These are phyloP conservation scores for Hypanus sabinus DNA, from an alignment of 2,113 vertebrate genomes.

Conservation along the genomic window DNA sequence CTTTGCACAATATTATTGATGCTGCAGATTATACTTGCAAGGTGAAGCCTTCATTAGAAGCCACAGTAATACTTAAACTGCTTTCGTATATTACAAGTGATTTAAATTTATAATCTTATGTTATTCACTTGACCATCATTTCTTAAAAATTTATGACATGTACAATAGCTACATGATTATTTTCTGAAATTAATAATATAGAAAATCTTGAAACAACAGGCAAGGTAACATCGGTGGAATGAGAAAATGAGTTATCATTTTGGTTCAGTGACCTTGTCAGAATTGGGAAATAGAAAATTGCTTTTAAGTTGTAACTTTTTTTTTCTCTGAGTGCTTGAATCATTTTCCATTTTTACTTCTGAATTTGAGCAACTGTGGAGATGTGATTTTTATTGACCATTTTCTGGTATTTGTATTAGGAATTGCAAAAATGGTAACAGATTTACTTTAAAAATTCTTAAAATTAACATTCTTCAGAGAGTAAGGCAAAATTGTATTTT, in stretches of 20 bases:
- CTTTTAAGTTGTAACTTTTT: too few relatives aligned
- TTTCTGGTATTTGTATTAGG: neutral
- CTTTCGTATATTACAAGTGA: slow-evolving; percentile 12
- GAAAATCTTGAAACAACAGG: too few relatives aligned
- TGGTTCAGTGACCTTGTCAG: too few relatives aligned
- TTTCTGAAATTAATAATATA: too few relatives aligned
- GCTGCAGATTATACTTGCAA: neutral
- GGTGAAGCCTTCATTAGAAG: neutral
- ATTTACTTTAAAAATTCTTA: neutral
- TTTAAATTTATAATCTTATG: neutral
- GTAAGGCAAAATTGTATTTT: neutral
- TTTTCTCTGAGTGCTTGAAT: too few relatives aligned
- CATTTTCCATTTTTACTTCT: too few relatives aligned
- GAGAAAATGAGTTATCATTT: too few relatives aligned
- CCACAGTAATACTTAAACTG: neutral
- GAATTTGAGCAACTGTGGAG: too few relatives aligned
- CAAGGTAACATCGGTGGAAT: too few relatives aligned
- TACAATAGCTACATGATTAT: neutral
- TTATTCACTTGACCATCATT: neutral
- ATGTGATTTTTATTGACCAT: neutral
- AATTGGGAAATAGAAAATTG: too few relatives aligned
- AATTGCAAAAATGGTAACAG: neutral
- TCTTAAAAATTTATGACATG: neutral
- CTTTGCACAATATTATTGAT: neutral
- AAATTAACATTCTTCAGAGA: neutral